Base-by-base conservation (phyloP, 2,888 invertebrate genomes). In the Lysandra bellargus region DNA sequence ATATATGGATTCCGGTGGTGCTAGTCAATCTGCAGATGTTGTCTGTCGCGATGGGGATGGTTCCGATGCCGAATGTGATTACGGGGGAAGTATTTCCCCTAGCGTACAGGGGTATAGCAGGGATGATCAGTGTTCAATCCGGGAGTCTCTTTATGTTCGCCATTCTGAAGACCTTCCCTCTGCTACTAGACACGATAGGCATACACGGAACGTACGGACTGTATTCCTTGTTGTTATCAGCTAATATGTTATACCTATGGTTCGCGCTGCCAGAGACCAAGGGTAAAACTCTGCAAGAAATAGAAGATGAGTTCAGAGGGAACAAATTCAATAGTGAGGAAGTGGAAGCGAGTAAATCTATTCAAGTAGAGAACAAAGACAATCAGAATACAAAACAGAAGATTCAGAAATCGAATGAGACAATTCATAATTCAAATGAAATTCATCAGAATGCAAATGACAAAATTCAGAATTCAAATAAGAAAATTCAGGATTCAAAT, bases 51-150 rank as follows among this genome's bases (percentile, higher is more conserved):
- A 88, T 95, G 1, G 96, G 96, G 0, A 91, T 95, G 85, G 89
- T 96, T 9, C 96, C 96, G 0, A 83, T 97, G 80, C 97, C 97
- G 0, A 96, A 96, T 91, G 95, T 96, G 5, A 95, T 97, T 89
- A 95, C 96, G 60, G 96, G 96, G 0, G 97, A 97, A 85, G 92
- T 97, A 0, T 96, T 96, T 82, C 95, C 96, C 1, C 89, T 95
- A 40, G 92, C 94, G 77, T 95, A 95, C 78, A 92, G 96, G 79
- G 96, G 96, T 40, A 87, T 96, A 0, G 96, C 96, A 1, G 95
- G 96, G 1, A 96, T 96, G 0, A 89, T 96, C 12, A 95, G 95
- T 17, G 90, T 96, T 37, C 93, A 95, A 61, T 93, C 95, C 2
- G 94, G 95, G 37, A 96, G 96, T 73, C 84, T 93, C 1, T 93